A percentile compares a stretch with the other conserved stretches of the same genome.
Conservation (phyloP, 2,888 invertebrate species). For the Sphaeridia pumilis region DNA sequence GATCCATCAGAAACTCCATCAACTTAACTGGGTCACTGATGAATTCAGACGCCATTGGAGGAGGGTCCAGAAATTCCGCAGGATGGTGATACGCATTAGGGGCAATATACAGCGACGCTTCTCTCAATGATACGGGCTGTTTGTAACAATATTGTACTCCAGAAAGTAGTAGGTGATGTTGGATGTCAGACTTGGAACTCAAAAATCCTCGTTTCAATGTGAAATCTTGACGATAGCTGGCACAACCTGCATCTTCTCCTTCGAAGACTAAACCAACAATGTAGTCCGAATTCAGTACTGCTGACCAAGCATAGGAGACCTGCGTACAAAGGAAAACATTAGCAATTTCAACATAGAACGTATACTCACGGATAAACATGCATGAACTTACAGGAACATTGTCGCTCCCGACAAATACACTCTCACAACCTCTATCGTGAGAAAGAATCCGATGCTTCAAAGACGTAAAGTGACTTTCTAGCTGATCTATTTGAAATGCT, state of each 20-base stretch:
- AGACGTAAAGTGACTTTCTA: slow-evolving; percentile 53
- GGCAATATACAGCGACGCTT: slow-evolving; percentile 22
- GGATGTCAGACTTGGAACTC: slow-evolving; percentile 15
- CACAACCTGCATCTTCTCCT: slow-evolving; percentile 18
- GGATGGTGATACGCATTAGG: slow-evolving; percentile 23
- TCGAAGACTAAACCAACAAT: slow-evolving; percentile 16
- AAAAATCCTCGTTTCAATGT: slow-evolving; percentile 15
- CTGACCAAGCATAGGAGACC: slow-evolving; percentile 23
- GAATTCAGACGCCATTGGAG: not conserved
- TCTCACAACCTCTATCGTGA: slow-evolving; percentile 44
- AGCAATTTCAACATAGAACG: no score
- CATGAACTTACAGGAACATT: slow-evolving; percentile 15
- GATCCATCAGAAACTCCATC: slow-evolving; percentile 78
- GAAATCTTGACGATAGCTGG: slow-evolving; percentile 10
- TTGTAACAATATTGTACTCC: slow-evolving; percentile 13
- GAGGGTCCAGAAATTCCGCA: slow-evolving; percentile 15
- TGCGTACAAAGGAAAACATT: no score
- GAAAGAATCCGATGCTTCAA: slow-evolving; percentile 49
- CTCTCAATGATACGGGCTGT: slow-evolving; percentile 10
- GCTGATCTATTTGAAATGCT: slow-evolving; percentile 55
- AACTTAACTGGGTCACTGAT: slow-evolving; percentile 14
- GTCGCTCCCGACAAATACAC: slow-evolving; percentile 20
- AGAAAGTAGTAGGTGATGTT: slow-evolving; percentile 18
- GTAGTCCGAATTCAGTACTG: slow-evolving; percentile 15
- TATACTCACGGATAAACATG: no score